Evolutionary conservation across 2,888 invertebrate species (phyloP).

Genomic region (Lasiommata megera): DNA sequence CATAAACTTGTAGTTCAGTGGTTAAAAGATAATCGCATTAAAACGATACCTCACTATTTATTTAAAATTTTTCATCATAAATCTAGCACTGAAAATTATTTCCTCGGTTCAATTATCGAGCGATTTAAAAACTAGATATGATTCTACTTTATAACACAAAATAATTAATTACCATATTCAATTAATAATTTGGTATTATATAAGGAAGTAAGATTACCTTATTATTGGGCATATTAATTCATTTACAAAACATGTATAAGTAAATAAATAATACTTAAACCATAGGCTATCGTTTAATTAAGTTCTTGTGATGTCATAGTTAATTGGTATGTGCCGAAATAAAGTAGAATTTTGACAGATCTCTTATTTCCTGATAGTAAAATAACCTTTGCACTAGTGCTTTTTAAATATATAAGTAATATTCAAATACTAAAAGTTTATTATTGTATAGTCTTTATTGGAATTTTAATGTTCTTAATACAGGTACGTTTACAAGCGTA

Average conservation of each 20-base stretch:
- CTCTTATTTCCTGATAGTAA: background rate
- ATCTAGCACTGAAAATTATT: background rate
- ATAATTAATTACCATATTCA: background rate
- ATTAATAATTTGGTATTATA: background rate
- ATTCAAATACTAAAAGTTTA: too few species aligned
- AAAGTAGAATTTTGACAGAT: background rate
- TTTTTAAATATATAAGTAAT: too few species aligned
- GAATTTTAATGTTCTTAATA: background rate
- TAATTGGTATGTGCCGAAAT: background rate
- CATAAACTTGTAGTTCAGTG: background rate
- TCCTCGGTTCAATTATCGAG: background rate
- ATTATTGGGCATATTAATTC: background rate
- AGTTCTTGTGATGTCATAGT: background rate
- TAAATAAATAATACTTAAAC: too few species aligned
- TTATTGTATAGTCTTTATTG: background rate
- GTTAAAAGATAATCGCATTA: background rate
- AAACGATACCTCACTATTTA: background rate
- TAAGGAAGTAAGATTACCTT: background rate
- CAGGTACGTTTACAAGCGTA: slow-evolving; percentile 7
- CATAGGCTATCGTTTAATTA: background rate
- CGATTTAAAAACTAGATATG: background rate
- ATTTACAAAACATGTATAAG: too few species aligned
- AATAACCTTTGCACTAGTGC: background rate
- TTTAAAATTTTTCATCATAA: too few species aligned
- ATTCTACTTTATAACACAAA: background rate